A percentile compares a stretch with the other conserved stretches of the same genome.
Evolutionary conservation across 2,113 vertebrate genomes (phyloP).

Genomic region (Neodon shergylaensis): DNA sequence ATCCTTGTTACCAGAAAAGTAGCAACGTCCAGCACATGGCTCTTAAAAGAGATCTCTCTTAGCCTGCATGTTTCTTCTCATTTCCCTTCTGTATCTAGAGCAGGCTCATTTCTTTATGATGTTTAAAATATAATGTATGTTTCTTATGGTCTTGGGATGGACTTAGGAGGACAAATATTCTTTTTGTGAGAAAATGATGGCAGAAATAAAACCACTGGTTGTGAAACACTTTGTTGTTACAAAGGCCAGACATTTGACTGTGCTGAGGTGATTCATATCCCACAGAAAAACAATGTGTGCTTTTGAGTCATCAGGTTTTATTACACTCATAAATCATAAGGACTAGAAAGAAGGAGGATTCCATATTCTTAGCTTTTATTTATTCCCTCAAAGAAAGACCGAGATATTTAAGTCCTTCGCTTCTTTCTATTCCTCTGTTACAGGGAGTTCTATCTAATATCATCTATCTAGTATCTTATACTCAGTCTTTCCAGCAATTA

Average conservation of each 20-base stretch:
- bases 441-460: neutral
- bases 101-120: neutral
- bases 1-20: neutral
- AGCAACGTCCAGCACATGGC: rapidly evolving
- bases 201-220: neutral
- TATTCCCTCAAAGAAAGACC: neutral
- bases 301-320: constrained; percentile 55
- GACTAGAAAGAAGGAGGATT: neutral
- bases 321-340: constrained; percentile 3
- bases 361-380: neutral
- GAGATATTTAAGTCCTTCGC: neutral
- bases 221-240: neutral
- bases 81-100: neutral
- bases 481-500: neutral
- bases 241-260: neutral
- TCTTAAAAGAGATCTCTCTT: neutral
- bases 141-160: neutral
- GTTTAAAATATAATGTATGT: neutral
- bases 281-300: neutral
- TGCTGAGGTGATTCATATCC: neutral
- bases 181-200: neutral
- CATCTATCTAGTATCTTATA: neutral
- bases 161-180: neutral
- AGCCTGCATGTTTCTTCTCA: rapidly evolving
- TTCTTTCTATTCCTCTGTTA: neutral